Conservation (phyloP, 2,113 vertebrate genomes). For the Gnathonemus echidnorhynchus region DNA sequence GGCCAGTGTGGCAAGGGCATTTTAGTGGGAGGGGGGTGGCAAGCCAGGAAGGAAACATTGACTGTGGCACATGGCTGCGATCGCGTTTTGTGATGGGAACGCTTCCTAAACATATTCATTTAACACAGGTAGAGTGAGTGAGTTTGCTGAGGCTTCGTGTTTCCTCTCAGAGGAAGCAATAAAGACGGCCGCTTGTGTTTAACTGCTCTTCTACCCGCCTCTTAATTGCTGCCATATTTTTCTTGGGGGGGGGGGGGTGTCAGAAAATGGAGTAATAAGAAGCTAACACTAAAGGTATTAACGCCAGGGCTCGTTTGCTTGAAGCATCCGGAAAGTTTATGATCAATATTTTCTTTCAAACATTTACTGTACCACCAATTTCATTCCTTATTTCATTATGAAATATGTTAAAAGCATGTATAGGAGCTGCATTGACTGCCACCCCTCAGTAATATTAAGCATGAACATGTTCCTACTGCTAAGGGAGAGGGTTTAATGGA, state of each 20-base stretch:
- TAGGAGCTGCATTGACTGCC: background rate
- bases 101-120: background rate
- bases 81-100: background rate
- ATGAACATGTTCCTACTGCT: background rate
- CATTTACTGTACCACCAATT: background rate
- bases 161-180: constrained; percentile 14
- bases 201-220: background rate
- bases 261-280: background rate
- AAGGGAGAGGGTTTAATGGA: background rate
- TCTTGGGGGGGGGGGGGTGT: background rate
- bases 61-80: background rate
- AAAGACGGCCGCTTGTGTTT: constrained; percentile 6
- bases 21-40: background rate
- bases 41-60: background rate
- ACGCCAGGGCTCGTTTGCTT: background rate
- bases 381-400: background rate
- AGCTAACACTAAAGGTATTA: background rate
- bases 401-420: background rate
- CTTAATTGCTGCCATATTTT: constrained; percentile 14
- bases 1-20: background rate
- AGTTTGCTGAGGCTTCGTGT: background rate
- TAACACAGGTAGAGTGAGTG: background rate
- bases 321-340: background rate
- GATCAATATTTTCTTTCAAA: background rate
- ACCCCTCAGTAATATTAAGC: background rate